Conservation (phyloP, 2,113 vertebrate genomes). For the Coptodon rendalli region DNA sequence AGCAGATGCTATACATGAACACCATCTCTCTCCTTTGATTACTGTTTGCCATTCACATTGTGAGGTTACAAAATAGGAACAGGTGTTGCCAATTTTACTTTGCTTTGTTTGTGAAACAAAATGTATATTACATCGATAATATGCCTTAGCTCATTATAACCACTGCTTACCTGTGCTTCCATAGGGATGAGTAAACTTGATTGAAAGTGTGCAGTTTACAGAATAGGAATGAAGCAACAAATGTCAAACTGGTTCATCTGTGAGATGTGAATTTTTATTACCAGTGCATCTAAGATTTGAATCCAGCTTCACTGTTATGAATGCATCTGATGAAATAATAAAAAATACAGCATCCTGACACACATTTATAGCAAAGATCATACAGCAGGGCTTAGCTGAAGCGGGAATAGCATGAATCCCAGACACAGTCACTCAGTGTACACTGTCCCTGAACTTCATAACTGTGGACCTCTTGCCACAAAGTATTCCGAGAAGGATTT, state of each 20-base stretch:
- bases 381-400: slow-evolving; percentile 11
- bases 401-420: not conserved
- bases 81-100: not conserved
- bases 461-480: not conserved
- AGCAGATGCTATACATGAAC: not conserved
- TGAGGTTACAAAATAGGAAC: not conserved
- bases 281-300: not conserved
- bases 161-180: not conserved
- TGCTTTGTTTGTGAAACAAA: not conserved
- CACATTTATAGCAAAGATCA: not conserved
- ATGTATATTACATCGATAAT: not conserved
- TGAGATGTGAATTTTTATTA: not conserved
- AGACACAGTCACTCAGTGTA: slow-evolving; percentile 12
- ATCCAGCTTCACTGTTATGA: not conserved
- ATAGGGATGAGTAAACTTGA: not conserved
- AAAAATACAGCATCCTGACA: not conserved
- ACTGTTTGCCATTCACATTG: not conserved
- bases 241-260: not conserved
- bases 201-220: not conserved
- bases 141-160: not conserved
- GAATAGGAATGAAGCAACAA: not conserved
- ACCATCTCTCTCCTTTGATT: not conserved
- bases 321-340: not conserved
- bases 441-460: slow-evolving; percentile 37
- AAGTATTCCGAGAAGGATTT: slow-evolving; percentile 28